These are phyloP conservation scores for Aphelenchoides fujianensis DNA, from an alignment of 1,140 invertebrate genomes.

Conservation along the genomic window DNA sequence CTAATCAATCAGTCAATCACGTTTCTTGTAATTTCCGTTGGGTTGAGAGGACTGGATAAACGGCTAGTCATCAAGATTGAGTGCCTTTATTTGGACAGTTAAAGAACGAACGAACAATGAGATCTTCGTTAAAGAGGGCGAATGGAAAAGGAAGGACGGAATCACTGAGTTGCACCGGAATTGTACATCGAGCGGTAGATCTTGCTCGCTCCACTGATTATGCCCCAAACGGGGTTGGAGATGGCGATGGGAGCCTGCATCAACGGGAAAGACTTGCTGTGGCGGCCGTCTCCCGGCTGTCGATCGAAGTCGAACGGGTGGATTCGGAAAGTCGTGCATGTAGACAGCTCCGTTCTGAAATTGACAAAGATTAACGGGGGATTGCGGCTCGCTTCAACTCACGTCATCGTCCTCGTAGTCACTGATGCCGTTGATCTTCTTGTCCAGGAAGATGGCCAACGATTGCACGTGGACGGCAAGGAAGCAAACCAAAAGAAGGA, in stretches of 20 bases:
- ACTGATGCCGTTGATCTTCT: background rate
- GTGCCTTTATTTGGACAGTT: too few species aligned
- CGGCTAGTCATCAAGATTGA: too few species aligned
- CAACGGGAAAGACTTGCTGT: slow-evolving; percentile 28
- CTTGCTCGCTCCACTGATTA: slow-evolving; percentile 23
- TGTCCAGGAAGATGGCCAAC: background rate
- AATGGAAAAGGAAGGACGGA: too few species aligned
- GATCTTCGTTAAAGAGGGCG: too few species aligned
- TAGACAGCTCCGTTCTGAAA: background rate
- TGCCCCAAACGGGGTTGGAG: slow-evolving; percentile 31
- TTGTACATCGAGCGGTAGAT: slow-evolving; percentile 25
- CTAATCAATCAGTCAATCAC: too few species aligned
- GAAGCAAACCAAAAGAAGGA: background rate
- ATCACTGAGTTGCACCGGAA: too few species aligned
- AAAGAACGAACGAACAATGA: too few species aligned
- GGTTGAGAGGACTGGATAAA: too few species aligned
- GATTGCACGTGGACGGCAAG: background rate
- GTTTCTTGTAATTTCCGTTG: too few species aligned
- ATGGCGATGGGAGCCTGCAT: slow-evolving; percentile 30
- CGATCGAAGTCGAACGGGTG: background rate
- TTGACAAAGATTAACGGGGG: background rate
- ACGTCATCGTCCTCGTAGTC: slow-evolving; percentile 7
- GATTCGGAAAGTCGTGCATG: background rate
- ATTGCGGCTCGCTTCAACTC: background rate
- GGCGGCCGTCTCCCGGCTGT: background rate